Conservation (phyloP, 2,888 invertebrate species). For the Lochmaea capreae region DNA sequence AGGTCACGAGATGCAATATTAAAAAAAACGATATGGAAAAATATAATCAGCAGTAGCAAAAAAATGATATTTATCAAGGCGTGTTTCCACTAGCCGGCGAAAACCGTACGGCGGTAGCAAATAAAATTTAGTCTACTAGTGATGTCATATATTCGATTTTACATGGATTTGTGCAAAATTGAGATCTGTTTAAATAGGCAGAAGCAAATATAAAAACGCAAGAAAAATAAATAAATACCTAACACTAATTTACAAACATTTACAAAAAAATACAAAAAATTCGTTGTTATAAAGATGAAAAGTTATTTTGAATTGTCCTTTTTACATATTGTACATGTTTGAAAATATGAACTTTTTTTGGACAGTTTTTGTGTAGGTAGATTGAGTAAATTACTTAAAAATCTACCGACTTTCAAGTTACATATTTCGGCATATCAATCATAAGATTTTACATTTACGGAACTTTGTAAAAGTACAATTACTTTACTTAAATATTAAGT, state of each 20-base stretch:
- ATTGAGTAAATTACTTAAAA: background rate
- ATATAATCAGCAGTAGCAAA: background rate
- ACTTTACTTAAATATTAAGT: constrained; percentile 65
- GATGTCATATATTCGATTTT: constrained; percentile 42
- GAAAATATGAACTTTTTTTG: constrained; percentile 13
- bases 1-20: background rate
- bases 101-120: background rate
- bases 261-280: constrained; percentile 42
- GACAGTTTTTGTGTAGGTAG: background rate
- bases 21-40: background rate
- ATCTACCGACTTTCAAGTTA: constrained; percentile 1
- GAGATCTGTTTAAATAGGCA: constrained; percentile 56
- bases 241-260: constrained; percentile 45
- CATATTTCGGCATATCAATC: constrained; percentile 38
- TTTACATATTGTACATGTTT: constrained; percentile 15
- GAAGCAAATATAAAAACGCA: constrained; percentile 43
- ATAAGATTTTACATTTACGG: constrained; percentile 50
- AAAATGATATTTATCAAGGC: background rate
- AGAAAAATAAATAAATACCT: constrained; percentile 43
- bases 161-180: constrained; percentile 43
- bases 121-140: background rate
- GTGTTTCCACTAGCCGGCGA: background rate
- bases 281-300: constrained; percentile 39
- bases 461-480: constrained; percentile 62
- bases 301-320: background rate